A percentile compares a stretch with the other conserved stretches of the same genome.
These are phyloP conservation scores for Drosophila rhopaloa DNA, from an alignment of 1,140 invertebrate genomes.

Conservation along the genomic window DNA sequence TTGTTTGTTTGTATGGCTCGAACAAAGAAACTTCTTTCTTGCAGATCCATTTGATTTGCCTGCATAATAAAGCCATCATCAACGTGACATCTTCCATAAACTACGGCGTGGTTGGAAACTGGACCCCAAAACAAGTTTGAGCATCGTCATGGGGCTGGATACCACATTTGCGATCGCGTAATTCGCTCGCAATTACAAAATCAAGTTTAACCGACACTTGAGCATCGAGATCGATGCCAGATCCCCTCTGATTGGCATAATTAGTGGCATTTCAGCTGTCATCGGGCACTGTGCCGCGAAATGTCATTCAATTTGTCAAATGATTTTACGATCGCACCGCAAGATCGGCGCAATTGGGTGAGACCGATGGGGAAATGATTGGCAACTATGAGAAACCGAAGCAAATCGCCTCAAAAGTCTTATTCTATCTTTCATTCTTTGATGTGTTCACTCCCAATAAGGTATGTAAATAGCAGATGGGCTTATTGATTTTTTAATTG, in stretches of 20 bases:
- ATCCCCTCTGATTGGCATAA: conserved; percentile 63
- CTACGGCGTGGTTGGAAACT: neutral
- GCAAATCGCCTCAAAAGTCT: neutral
- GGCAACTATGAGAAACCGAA: conserved; percentile 8
- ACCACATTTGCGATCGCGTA: conserved; percentile 46
- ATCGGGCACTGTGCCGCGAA: conserved; percentile 39
- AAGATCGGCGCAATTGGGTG: conserved; percentile 10
- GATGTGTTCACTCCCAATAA: conserved; percentile 7
- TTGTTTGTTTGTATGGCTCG: neutral
- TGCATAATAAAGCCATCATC: conserved; percentile 51
- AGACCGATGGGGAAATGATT: conserved; percentile 15
- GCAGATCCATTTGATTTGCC: conserved; percentile 4
- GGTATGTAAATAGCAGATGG: neutral
- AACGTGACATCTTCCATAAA: conserved; percentile 59
- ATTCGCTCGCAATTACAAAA: conserved; percentile 69
- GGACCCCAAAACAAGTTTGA: conserved; percentile 38
- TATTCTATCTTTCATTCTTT: neutral
- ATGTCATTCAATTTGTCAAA: conserved; percentile 59
- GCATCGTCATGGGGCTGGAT: neutral
- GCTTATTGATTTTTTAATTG: conserved; percentile 3
- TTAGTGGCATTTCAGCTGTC: conserved; percentile 53
- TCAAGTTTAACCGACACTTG: conserved; percentile 62
- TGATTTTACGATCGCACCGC: conserved; percentile 44
- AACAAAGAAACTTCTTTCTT: conserved; percentile 6
- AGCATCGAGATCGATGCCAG: conserved; percentile 43